phyloP scores from a whole-genome alignment of 2,888 invertebrate species.

The Mylabris sibirica region DNA sequence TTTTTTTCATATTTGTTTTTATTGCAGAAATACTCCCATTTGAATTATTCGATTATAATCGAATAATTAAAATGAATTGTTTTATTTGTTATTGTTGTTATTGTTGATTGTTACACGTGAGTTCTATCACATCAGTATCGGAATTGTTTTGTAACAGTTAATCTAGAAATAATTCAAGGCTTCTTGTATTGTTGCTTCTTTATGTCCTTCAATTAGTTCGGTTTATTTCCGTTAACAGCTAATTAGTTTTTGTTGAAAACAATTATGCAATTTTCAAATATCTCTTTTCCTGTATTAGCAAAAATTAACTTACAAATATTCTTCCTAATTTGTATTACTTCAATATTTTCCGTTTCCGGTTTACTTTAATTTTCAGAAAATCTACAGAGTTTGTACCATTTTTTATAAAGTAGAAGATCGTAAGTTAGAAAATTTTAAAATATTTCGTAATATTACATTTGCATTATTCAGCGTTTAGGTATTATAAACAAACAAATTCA shows the following conservation, averaged over 20 bases:
- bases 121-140: neutral
- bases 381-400: neutral
- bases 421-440: neutral
- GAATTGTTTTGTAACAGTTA: neutral
- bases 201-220: neutral
- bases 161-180: neutral
- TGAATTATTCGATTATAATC: neutral
- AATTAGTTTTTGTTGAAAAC: neutral
- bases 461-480: neutral
- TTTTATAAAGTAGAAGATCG: neutral
- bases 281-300: neutral
- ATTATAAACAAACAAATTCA: neutral
- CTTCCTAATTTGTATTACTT: neutral
- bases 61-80: neutral
- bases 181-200: neutral
- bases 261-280: neutral
- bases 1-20: neutral
- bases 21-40: neutral
- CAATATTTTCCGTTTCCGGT: neutral
- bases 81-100: neutral
- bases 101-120: conserved; percentile 6
- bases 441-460: neutral
- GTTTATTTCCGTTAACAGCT: neutral
- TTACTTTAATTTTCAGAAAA: neutral
- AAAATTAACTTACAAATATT: neutral